Evolutionary conservation across 2,888 invertebrate genomes (phyloP), one percentile per base, ranked within the genome.

Genomic region (Torymus aiolomorphi): DNA sequence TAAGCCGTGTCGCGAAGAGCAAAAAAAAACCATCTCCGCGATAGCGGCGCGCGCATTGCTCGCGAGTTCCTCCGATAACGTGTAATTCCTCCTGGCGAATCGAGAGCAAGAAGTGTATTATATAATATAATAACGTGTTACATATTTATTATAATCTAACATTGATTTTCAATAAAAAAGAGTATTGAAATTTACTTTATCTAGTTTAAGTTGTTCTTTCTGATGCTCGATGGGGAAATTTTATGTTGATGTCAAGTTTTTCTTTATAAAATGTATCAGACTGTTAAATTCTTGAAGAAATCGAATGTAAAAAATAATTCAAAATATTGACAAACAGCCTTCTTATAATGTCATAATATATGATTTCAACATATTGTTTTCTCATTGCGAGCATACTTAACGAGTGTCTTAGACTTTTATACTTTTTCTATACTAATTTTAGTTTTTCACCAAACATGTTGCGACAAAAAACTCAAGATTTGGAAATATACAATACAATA

Each of bases 21-120:
- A 31, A 67, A 62, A 69, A 69, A 31, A 31, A 31, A 31, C 63
- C 51, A 70, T 77, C 52, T 49, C 71, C 51, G 81, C 73, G 70
- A 3, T 31, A 3, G 31, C 31, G 31, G 31, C 31, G 31, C 5
- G 31, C 31, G 69, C 77, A 80, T 80, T 75, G 75, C 16, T 76
- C 76, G 77, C 76, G 3, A 76, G 72, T 82, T 77, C 76, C 78
- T 81, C 65, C 59, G 72, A 80, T 80, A 79, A 79, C 65, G 69
- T 79, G 82, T 82, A 80, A 82, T 80, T 75, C 80, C 76, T 77
- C 74, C 80, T 80, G 76, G 80, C 82, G 78, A 80, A 80, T 80
- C 77, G 80, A 82, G 80, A 82, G 82, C 80, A 78, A 82, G 80
- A 82, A 82, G 80, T 82, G 80, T 82, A 82, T 49, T 80, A 79